Percentiles rank a stretch among this genome's conserved stretches.
phyloP scores from a whole-genome alignment of 1,140 invertebrate genomes.

The Acromyrmex echinatior region DNA sequence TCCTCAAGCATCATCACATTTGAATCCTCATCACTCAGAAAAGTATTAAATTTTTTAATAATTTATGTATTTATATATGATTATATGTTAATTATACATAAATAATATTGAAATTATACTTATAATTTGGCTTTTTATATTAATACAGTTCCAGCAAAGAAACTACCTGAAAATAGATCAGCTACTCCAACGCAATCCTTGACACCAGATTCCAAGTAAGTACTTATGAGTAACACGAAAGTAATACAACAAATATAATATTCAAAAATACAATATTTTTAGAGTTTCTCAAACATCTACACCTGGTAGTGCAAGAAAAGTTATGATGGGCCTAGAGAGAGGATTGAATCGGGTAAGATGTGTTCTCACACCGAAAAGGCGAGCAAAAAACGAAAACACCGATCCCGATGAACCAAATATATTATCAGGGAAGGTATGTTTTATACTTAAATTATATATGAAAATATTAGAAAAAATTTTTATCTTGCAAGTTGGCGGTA shows the following conservation, averaged over 20 bases:
- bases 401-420: slow-evolving; percentile 81
- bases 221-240: slow-evolving; percentile 3
- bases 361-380: slow-evolving; percentile 90
- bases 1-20: slow-evolving; percentile 10
- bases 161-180: slow-evolving; percentile 72
- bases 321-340: slow-evolving; percentile 91
- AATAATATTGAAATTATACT: not conserved
- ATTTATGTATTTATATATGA: not conserved
- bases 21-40: not conserved
- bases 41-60: slow-evolving; percentile 23
- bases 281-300: slow-evolving; percentile 79
- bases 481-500: slow-evolving; percentile 11
- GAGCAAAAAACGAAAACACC: slow-evolving; percentile 79
- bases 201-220: slow-evolving; percentile 72
- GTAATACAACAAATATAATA: slow-evolving; percentile 20
- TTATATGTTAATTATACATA: not conserved
- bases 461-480: slow-evolving; percentile 18
- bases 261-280: slow-evolving; percentile 54
- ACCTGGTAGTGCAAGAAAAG: slow-evolving; percentile 88
- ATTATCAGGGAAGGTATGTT: slow-evolving; percentile 86
- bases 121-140: slow-evolving; percentile 22
- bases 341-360: slow-evolving; percentile 90
- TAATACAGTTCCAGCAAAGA: slow-evolving; percentile 80
- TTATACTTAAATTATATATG: not conserved
- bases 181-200: slow-evolving; percentile 73